phyloP scores from a whole-genome alignment of 2,888 invertebrate species.

The Sphaerophoria taeniata region DNA sequence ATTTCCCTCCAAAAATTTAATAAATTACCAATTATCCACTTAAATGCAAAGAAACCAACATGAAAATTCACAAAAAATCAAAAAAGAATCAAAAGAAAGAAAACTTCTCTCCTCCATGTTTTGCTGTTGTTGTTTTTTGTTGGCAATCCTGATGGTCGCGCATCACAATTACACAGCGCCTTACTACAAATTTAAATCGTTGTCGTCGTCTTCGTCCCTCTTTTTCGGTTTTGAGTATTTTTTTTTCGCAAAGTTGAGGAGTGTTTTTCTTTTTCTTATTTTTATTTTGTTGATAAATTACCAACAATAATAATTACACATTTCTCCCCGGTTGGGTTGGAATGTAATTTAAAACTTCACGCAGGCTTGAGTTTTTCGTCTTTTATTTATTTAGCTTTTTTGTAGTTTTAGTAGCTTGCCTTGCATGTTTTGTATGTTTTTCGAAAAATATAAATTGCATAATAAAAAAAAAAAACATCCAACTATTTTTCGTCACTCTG shows the following conservation, averaged over 20 bases:
- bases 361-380: constrained; percentile 40
- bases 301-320: constrained; percentile 73
- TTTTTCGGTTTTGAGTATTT: not conserved
- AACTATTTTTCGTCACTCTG: constrained; percentile 53
- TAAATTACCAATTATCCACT: constrained; percentile 73
- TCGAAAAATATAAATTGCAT: constrained; percentile 58
- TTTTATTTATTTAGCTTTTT: constrained; percentile 10
- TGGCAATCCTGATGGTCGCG: constrained; percentile 6
- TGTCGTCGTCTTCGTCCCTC: not conserved
- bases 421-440: constrained; percentile 26
- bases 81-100: constrained; percentile 32
- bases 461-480: constrained; percentile 36
- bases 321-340: constrained; percentile 64
- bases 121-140: not conserved
- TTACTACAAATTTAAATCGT: constrained; percentile 34
- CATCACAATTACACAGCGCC: constrained; percentile 27
- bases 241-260: constrained; percentile 17
- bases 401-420: too few species aligned
- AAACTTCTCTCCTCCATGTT: constrained; percentile 39
- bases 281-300: constrained; percentile 61
- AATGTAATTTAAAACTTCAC: constrained; percentile 72
- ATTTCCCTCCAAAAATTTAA: constrained; percentile 56
- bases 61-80: not conserved
- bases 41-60: constrained; percentile 35
- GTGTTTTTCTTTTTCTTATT: not conserved